Conservation (phyloP, 2,888 invertebrate genomes). For the Copidosoma aretas region DNA sequence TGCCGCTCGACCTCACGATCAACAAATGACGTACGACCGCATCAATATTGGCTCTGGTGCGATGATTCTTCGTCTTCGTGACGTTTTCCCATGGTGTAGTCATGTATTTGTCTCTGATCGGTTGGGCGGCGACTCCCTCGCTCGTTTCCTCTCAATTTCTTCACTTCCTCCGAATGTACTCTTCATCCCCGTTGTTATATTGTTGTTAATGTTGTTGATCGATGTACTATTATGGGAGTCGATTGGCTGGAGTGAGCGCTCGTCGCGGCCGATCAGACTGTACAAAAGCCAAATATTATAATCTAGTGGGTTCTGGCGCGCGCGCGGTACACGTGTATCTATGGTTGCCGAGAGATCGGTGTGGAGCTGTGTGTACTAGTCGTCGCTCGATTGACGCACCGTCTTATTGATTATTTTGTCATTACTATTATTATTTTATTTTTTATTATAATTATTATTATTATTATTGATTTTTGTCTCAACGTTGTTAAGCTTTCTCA, state of each 20-base stretch:
- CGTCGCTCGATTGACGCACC: slow-evolving; percentile 25
- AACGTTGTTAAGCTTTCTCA: slow-evolving; percentile 28
- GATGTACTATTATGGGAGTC: slow-evolving; percentile 4
- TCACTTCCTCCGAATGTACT: background rate
- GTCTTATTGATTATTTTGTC: slow-evolving; percentile 6
- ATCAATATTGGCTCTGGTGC: background rate
- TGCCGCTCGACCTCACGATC: slow-evolving; percentile 62
- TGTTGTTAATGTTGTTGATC: slow-evolving; percentile 5
- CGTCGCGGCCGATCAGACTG: slow-evolving; percentile 47
- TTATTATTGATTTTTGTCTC: background rate
- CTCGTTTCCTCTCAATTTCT: background rate
- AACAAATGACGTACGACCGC: slow-evolving; percentile 53
- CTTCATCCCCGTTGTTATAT: slow-evolving; percentile 9
- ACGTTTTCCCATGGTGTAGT: slow-evolving; percentile 26
- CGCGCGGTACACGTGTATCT: background rate
- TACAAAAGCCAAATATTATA: slow-evolving; percentile 55
- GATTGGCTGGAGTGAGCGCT: background rate
- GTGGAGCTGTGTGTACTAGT: background rate
- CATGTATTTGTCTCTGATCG: slow-evolving; percentile 13
- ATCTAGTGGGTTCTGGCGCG: slow-evolving; percentile 33
- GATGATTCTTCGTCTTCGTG: background rate
- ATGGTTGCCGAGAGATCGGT: slow-evolving; percentile 7
- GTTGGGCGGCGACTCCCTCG: background rate
- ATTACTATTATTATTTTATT: slow-evolving; percentile 7
- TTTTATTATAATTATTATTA: background rate